Percentiles rank a stretch among this genome's conserved stretches.
Evolutionary conservation across 2,888 invertebrate genomes (phyloP).

Genomic region (Diachrysia chrysitis): DNA sequence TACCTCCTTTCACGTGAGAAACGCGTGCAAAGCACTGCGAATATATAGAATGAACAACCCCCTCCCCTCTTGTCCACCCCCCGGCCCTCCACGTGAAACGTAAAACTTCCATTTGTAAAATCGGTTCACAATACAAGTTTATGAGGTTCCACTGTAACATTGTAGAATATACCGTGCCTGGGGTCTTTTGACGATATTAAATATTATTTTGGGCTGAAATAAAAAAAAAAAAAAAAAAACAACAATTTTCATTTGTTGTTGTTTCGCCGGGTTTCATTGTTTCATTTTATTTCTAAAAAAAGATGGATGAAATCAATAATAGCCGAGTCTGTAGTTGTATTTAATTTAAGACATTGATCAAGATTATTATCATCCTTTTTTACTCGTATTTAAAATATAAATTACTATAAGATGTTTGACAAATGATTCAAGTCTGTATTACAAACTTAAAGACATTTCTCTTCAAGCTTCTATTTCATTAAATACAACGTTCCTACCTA

Average conservation of each 20-base stretch:
- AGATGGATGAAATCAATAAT: too few relatives aligned
- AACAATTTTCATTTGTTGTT: neutral
- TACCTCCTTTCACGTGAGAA: neutral
- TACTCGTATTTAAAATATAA: too few relatives aligned
- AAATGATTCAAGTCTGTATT: too few relatives aligned
- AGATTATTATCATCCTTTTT: too few relatives aligned
- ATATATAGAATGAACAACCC: neutral
- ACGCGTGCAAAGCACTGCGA: neutral
- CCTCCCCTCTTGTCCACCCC: neutral
- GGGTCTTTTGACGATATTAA: slow-evolving; percentile 6
- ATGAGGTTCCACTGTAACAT: slow-evolving; percentile 25
- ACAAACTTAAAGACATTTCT: too few relatives aligned
- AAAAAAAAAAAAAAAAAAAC: too few relatives aligned
- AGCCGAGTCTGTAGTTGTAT: too few relatives aligned
- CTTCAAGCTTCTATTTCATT: too few relatives aligned
- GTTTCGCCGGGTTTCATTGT: neutral
- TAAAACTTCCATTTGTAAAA: slow-evolving; percentile 13
- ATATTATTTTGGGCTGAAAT: neutral
- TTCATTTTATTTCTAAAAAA: too few relatives aligned
- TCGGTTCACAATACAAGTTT: slow-evolving; percentile 28
- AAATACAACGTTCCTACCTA: neutral
- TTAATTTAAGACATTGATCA: too few relatives aligned
- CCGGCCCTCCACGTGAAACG: neutral
- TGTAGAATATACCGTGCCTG: slow-evolving; percentile 19
- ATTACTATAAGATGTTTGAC: too few relatives aligned